Percentiles rank a stretch among this genome's conserved stretches.
These are phyloP conservation scores for Ceratothoa steindachneri DNA, from an alignment of 2,888 invertebrate genomes.

Conservation along the genomic window DNA sequence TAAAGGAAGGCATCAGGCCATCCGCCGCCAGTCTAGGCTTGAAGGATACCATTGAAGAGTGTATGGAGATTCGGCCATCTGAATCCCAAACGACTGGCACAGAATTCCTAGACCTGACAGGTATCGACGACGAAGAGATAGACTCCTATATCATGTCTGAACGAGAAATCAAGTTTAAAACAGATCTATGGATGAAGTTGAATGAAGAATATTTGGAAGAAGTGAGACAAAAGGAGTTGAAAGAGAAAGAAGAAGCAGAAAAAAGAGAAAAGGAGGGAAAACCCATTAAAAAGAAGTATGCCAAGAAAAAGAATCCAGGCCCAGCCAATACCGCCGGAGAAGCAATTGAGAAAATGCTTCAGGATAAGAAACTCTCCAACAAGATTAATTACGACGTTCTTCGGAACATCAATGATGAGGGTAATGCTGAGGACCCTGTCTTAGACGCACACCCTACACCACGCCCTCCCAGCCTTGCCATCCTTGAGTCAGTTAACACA, in stretches of 20 bases:
- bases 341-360: slow-evolving; percentile 92
- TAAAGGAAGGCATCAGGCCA: slow-evolving; percentile 46
- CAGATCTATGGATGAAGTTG: slow-evolving; percentile 76
- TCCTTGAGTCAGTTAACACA: slow-evolving; percentile 22
- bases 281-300: slow-evolving; percentile 71
- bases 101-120: slow-evolving; percentile 65
- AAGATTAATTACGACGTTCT: slow-evolving; percentile 98
- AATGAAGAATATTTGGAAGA: slow-evolving; percentile 82
- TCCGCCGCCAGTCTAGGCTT: slow-evolving; percentile 53
- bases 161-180: slow-evolving; percentile 75
- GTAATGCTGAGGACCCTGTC: slow-evolving; percentile 15
- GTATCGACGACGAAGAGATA: slow-evolving; percentile 83
- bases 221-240: slow-evolving; percentile 79
- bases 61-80: slow-evolving; percentile 39
- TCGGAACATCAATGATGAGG: slow-evolving; percentile 65
- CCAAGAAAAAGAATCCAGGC: slow-evolving; percentile 60
- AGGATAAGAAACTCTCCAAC: slow-evolving; percentile 88
- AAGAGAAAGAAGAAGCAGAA: slow-evolving; percentile 72
- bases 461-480: not conserved
- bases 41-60: slow-evolving; percentile 52
- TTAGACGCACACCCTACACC: not conserved
- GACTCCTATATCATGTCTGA: slow-evolving; percentile 78
- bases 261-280: slow-evolving; percentile 82
- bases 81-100: slow-evolving; percentile 50
- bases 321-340: slow-evolving; percentile 65